These are phyloP conservation scores for Smittia sp. DNA, from an alignment of 2,888 invertebrate genomes.

Conservation along the genomic window DNA sequence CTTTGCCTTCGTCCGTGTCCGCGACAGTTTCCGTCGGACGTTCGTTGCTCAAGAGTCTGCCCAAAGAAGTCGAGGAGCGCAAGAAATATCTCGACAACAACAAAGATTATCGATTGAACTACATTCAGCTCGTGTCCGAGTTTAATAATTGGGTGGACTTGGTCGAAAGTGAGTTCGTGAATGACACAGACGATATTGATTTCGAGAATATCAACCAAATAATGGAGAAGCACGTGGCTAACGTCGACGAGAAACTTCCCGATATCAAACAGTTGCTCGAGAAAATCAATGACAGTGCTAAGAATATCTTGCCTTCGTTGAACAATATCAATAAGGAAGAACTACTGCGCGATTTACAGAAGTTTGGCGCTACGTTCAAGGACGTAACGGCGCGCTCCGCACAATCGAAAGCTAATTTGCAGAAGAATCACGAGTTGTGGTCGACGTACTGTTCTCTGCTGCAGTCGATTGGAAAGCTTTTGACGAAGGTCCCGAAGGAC, in stretches of 20 bases:
- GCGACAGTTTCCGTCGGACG: constrained; percentile 85
- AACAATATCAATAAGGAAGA: constrained; percentile 78
- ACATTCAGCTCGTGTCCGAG: constrained; percentile 71
- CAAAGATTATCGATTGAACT: constrained; percentile 72
- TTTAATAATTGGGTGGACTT: constrained; percentile 81
- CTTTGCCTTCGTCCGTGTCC: constrained; percentile 73
- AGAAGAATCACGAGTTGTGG: constrained; percentile 32
- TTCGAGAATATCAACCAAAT: constrained; percentile 80
- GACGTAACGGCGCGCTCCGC: constrained; percentile 53
- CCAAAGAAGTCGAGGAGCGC: constrained; percentile 76
- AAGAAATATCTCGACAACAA: constrained; percentile 76
- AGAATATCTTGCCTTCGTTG: constrained; percentile 84
- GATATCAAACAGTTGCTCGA: constrained; percentile 77
- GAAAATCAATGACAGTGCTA: constrained; percentile 77
- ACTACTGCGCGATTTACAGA: constrained; percentile 73
- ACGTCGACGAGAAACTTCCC: constrained; percentile 60
- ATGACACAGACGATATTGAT: constrained; percentile 81
- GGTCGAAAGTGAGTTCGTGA: constrained; percentile 72
- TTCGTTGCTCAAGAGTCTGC: constrained; percentile 72
- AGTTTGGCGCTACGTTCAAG: constrained; percentile 49
- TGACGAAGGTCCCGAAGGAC: constrained; percentile 30
- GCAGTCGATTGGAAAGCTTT: not conserved
- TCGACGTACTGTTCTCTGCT: constrained; percentile 24
- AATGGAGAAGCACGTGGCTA: constrained; percentile 68
- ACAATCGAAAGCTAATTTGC: constrained; percentile 22